phyloP scores from a whole-genome alignment of 2,113 vertebrate species.

The Hippocampus guttulatus region DNA sequence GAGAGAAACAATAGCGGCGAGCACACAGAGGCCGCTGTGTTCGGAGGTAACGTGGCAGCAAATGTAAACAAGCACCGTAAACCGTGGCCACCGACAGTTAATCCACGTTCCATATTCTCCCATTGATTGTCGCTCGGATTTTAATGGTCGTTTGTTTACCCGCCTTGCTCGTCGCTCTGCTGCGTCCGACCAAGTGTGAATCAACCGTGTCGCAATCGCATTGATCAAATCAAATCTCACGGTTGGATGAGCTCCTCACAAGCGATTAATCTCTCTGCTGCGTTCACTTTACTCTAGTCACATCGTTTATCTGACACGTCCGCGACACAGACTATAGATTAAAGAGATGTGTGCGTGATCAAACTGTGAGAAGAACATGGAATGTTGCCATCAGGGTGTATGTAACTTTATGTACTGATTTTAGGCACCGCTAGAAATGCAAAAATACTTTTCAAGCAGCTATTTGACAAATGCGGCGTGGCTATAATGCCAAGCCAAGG shows the following conservation, averaged over 20 bases:
- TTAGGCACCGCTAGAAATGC: background rate
- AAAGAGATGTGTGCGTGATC: slow-evolving; percentile 31
- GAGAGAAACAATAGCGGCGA: slow-evolving; percentile 50
- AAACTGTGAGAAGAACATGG: slow-evolving; percentile 29
- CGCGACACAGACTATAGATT: slow-evolving; percentile 7
- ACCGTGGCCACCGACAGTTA: slow-evolving; percentile 31
- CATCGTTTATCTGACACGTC: slow-evolving; percentile 37
- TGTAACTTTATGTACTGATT: background rate
- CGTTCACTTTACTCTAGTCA: slow-evolving; percentile 19
- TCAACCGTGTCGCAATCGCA: slow-evolving; percentile 33
- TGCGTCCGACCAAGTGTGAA: slow-evolving; percentile 36
- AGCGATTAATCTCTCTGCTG: slow-evolving; percentile 30
- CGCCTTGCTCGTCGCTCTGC: slow-evolving; percentile 41
- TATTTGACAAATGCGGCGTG: background rate
- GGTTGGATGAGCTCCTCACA: slow-evolving; percentile 33
- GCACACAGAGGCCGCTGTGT: slow-evolving; percentile 21
- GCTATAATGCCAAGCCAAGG: background rate
- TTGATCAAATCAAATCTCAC: slow-evolving; percentile 60
- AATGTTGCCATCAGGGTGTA: background rate
- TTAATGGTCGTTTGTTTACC: slow-evolving; percentile 49
- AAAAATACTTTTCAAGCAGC: background rate
- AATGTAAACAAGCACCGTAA: slow-evolving; percentile 33
- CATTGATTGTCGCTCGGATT: slow-evolving; percentile 42
- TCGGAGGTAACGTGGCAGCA: slow-evolving; percentile 21
- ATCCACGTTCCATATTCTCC: slow-evolving; percentile 46